Conservation (phyloP, 1,140 invertebrate genomes). For the Ceratosolen fusciceps region DNA sequence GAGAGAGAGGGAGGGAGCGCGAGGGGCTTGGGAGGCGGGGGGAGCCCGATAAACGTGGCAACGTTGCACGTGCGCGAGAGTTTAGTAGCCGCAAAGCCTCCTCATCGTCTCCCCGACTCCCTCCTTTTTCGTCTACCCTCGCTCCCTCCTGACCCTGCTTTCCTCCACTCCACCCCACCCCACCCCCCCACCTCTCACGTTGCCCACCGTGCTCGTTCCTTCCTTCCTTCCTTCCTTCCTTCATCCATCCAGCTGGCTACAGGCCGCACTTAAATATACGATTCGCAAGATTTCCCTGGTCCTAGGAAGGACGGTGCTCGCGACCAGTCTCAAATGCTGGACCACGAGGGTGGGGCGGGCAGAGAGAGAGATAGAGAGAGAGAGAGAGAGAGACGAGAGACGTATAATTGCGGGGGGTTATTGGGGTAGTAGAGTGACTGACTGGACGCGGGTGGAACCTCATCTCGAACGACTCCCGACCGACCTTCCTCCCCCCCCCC, state of each 20-base stretch:
- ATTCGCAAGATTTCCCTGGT: not conserved
- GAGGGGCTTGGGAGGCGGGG: not conserved
- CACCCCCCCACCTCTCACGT: not conserved
- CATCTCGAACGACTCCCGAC: not conserved
- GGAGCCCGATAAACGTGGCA: constrained; percentile 55
- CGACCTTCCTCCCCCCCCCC: not conserved
- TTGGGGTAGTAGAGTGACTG: no score
- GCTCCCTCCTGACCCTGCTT: not conserved
- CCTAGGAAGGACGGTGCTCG: not conserved
- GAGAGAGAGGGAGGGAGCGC: not conserved
- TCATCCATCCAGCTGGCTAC: not conserved
- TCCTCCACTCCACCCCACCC: not conserved
- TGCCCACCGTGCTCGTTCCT: not conserved
- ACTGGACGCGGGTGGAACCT: no score
- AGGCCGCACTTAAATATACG: not conserved
- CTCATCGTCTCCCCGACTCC: constrained; percentile 40
- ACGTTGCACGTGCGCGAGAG: constrained; percentile 54
- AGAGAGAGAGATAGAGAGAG: no score
- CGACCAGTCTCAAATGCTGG: no score
- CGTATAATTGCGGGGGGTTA: no score
- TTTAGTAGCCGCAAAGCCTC: constrained; percentile 59
- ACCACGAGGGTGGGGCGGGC: no score
- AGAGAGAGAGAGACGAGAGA: no score
- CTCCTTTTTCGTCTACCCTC: not conserved
- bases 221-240: not conserved